phyloP scores from a whole-genome alignment of 2,113 vertebrate genomes.

The Egretta garzetta region DNA sequence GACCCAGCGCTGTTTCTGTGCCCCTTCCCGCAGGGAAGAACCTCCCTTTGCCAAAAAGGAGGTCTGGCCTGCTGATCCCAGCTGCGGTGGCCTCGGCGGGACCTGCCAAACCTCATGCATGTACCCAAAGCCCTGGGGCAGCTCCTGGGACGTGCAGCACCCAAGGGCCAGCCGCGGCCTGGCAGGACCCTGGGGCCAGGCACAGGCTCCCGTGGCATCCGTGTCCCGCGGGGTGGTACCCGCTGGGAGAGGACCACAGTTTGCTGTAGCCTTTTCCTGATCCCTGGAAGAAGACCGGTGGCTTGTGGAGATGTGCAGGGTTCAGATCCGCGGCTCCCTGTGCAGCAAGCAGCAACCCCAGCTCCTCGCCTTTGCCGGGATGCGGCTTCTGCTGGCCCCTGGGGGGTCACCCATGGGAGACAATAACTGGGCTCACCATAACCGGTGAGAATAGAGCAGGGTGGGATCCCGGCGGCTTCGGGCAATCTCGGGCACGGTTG shows the following conservation, averaged over 20 bases:
- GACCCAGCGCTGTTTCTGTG: fast-evolving
- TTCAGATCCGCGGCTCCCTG: too few species aligned
- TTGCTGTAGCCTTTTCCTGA: neutral
- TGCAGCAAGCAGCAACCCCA: neutral
- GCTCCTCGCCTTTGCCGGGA: neutral
- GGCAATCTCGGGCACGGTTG: neutral
- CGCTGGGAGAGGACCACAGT: fast-evolving
- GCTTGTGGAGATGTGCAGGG: neutral
- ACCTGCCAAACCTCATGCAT: neutral
- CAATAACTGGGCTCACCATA: neutral
- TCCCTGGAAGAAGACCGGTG: neutral
- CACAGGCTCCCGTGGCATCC: fast-evolving
- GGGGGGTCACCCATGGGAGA: neutral
- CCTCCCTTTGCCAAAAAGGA: neutral
- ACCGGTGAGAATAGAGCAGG: neutral
- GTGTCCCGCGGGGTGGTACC: fast-evolving
- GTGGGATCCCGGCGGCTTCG: neutral
- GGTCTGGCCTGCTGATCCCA: neutral
- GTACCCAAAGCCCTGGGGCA: neutral
- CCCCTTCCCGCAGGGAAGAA: neutral
- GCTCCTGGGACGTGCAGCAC: neutral
- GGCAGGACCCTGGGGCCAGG: fast-evolving
- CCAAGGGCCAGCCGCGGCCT: neutral
- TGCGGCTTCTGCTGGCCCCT: neutral
- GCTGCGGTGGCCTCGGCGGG: neutral